Base-by-base conservation (phyloP, 92 coral and sea anemone species). In the Pocillopora grandis region DNA sequence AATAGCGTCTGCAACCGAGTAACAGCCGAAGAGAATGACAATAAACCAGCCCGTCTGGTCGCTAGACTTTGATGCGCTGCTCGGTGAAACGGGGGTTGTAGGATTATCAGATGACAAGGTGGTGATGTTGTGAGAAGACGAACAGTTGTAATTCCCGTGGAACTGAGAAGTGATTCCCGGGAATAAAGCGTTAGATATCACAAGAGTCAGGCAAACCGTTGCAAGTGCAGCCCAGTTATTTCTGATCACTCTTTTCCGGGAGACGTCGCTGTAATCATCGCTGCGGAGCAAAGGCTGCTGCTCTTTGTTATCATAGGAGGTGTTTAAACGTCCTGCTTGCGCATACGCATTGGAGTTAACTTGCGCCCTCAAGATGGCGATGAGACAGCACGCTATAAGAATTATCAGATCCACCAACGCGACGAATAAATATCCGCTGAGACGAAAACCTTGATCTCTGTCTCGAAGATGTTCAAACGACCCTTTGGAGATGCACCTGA, bases 1-100 rank as follows among this genome's bases (percentile, higher is more conserved):
- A 66, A 94, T 81, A 13, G 98, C 95, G 80, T 92, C 94, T 42
- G 94, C 94, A 0, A 92, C 95, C 8, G 98, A 94, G 79, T 73
- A 94, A 61, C 95, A 94, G 61, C 98, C 98, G 60, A 94, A 94
- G 56, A 94, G 88, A 66, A 94, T 78, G 1, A 94, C 98, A 23
- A 94, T 75, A 81, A 92, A 94, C 94, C 98, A 94, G 61, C 98
- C 98, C 9, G 98, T 94, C 78, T 90, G 88, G 78, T 94, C 95
- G 80, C 95, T 88, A 16, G 79, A 35, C 71, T 75, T 74, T 2
- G 79, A 75, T 1, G 77, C 80, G 58, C 78, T 82, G 58, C 92
- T 82, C 10, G 88, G 23, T 3, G 89, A 55, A 2, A 82, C 78
- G 10, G 83, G 33, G 27, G 62, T 63, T 15, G 42, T 7, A 14